phyloP scores from a whole-genome alignment of 2,797 vertebrate genomes.

The Aythya fuligula region DNA sequence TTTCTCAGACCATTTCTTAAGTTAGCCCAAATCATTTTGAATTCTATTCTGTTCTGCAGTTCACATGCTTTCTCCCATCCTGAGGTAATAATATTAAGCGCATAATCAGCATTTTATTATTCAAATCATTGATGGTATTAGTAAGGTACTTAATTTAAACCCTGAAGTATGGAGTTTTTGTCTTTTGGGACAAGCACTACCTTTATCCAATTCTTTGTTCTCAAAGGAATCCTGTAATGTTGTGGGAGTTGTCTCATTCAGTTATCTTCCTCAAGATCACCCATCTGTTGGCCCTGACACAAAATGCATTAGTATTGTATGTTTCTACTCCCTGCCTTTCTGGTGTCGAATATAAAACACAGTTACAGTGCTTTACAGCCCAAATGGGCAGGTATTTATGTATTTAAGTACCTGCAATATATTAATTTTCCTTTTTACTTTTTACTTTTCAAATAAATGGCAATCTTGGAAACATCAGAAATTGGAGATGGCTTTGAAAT shows the following conservation, averaged over 20 bases:
- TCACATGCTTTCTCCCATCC: not conserved
- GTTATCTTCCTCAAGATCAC: not conserved
- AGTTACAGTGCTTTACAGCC: not conserved
- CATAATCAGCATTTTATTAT: not conserved
- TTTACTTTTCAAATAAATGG: not conserved
- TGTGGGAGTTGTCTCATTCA: not conserved
- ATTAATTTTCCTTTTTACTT: not conserved
- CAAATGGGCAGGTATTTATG: not conserved
- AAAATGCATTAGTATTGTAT: not conserved
- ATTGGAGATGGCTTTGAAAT: not conserved
- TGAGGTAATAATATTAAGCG: not conserved
- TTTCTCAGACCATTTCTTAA: not conserved
- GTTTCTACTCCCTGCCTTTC: not conserved
- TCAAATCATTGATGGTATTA: not conserved
- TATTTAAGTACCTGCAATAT: not conserved
- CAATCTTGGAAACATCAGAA: not conserved
- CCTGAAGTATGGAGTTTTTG: not conserved
- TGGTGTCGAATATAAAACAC: not conserved
- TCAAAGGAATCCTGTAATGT: not conserved
- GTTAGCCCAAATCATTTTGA: not conserved
- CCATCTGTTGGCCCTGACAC: accelerated
- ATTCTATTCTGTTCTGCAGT: not conserved
- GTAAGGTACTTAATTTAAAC: not conserved
- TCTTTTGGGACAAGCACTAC: not conserved
- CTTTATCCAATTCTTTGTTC: not conserved